Percentiles rank a stretch among this genome's conserved stretches.
Evolutionary conservation across 2,888 invertebrate genomes (phyloP).

Genomic region (Aplocera efformata): DNA sequence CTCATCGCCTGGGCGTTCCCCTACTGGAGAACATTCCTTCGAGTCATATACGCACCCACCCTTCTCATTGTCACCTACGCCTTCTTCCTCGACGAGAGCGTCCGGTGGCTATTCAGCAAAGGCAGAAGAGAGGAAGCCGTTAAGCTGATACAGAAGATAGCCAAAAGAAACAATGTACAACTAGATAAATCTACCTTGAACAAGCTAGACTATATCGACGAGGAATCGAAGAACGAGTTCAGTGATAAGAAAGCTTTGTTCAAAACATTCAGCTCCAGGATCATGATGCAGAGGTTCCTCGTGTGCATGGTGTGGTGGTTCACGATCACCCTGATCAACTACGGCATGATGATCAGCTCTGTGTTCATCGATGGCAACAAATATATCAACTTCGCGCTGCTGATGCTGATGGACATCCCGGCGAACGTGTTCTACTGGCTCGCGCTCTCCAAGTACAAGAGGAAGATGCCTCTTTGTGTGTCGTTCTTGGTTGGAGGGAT

Average conservation of each 20-base stretch:
- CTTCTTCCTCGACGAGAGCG: conserved; percentile 68
- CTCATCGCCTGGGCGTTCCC: conserved; percentile 67
- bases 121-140: conserved; percentile 57
- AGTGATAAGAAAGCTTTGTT: conserved; percentile 55
- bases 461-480: conserved; percentile 55
- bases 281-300: conserved; percentile 67
- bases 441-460: conserved; percentile 60
- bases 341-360: conserved; percentile 74
- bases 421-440: conserved; percentile 70
- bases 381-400: conserved; percentile 66
- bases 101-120: conserved; percentile 71
- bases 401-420: conserved; percentile 71
- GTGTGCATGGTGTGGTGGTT: conserved; percentile 74
- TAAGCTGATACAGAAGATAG: conserved; percentile 59
- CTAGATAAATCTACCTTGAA: conserved; percentile 49
- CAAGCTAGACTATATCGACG: conserved; percentile 55
- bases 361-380: conserved; percentile 71
- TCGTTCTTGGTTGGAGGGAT: conserved; percentile 65
- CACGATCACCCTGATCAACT: conserved; percentile 71
- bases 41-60: conserved; percentile 67
- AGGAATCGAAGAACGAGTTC: conserved; percentile 40
- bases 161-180: conserved; percentile 53
- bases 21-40: conserved; percentile 67
- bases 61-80: conserved; percentile 61
- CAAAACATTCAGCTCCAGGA: conserved; percentile 63